phyloP scores from a whole-genome alignment of 2,113 vertebrate species.

The Limnothrissa miodon region DNA sequence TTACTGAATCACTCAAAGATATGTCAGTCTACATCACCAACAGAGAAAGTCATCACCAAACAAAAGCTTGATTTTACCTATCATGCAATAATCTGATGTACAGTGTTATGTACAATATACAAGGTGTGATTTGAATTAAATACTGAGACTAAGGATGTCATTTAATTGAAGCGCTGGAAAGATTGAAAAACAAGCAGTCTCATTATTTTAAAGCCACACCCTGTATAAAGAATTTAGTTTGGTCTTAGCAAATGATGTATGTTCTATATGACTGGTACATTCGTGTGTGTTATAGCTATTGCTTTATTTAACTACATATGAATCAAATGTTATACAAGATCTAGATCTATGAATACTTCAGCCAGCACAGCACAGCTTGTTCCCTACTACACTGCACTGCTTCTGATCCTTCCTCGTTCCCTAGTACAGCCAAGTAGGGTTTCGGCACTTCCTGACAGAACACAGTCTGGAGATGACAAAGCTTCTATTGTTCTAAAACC shows the following conservation, averaged over 20 bases:
- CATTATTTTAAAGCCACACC: too few species aligned
- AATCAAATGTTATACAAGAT: neutral
- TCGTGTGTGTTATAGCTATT: conserved; percentile 27
- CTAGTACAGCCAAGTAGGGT: neutral
- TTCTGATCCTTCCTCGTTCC: neutral
- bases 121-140: too few species aligned
- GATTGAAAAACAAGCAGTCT: too few species aligned
- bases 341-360: neutral
- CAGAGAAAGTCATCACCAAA: neutral
- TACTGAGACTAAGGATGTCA: too few species aligned
- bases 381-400: neutral
- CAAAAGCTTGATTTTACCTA: neutral
- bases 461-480: neutral
- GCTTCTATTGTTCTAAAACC: neutral
- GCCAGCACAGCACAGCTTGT: neutral
- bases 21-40: neutral
- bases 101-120: neutral
- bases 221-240: conserved; percentile 3
- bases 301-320: neutral
- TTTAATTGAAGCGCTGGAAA: too few species aligned
- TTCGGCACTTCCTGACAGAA: neutral
- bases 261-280: conserved; percentile 10
- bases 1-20: neutral
- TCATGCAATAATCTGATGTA: neutral
- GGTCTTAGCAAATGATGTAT: conserved; percentile 3